Evolutionary conservation across 2,797 vertebrate species (phyloP).

Genomic region (Arremon brunneinucha): DNA sequence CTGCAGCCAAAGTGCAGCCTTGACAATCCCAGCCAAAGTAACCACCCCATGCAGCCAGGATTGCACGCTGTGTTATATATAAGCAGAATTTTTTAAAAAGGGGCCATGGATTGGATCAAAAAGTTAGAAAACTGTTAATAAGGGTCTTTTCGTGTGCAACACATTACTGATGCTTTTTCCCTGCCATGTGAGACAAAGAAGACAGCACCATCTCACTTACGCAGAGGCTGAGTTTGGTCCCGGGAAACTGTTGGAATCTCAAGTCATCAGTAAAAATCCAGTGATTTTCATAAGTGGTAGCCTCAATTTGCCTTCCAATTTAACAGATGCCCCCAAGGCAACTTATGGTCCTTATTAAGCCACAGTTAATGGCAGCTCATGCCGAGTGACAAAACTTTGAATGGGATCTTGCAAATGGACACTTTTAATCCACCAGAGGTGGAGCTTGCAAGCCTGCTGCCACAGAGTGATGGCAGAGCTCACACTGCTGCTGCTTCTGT

Average conservation of each 20-base stretch:
- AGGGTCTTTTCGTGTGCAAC: not conserved
- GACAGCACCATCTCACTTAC: not conserved
- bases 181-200: not conserved
- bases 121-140: not conserved
- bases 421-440: not conserved
- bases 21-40: not conserved
- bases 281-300: not conserved
- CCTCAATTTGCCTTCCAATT: not conserved
- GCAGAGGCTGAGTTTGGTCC: not conserved
- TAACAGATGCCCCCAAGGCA: not conserved
- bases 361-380: not conserved
- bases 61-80: not conserved
- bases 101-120: not conserved
- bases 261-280: not conserved
- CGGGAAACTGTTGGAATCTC: not conserved
- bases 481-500: not conserved
- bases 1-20: not conserved
- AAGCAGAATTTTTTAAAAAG: not conserved
- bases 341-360: not conserved
- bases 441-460: not conserved
- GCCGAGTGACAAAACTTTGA: not conserved
- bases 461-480: slow-evolving; percentile 3
- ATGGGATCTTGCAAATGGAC: not conserved
- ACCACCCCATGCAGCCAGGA: not conserved
- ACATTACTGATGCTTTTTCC: not conserved